Conservation (phyloP, 2,797 vertebrate species). For the Ciconia nigra region DNA sequence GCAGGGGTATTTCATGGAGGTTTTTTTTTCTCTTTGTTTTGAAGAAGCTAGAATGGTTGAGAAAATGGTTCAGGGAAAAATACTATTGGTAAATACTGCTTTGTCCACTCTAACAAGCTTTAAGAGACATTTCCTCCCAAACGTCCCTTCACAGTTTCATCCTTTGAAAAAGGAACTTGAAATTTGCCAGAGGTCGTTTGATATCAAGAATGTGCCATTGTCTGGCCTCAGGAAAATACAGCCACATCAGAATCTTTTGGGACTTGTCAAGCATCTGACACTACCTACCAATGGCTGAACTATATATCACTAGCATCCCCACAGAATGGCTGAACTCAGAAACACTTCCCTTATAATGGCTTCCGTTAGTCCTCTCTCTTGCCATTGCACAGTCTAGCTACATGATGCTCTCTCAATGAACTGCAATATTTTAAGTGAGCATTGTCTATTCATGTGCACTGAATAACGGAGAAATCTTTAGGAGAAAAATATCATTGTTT, state of each 20-base stretch:
- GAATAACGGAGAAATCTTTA: not conserved
- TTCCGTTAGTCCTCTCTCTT: not conserved
- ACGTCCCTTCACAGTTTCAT: not conserved
- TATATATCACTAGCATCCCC: fast-evolving
- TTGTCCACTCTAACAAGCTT: not conserved
- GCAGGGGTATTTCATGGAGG: not conserved
- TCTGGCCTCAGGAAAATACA: not conserved
- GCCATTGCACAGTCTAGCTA: not conserved
- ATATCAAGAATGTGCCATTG: not conserved
- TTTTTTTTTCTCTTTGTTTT: not conserved
- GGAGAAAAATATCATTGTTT: not conserved
- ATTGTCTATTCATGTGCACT: not conserved
- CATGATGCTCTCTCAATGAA: not conserved
- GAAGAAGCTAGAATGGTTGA: not conserved
- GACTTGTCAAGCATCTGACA: not conserved
- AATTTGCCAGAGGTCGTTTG: not conserved
- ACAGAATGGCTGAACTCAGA: not conserved
- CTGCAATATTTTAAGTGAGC: not conserved
- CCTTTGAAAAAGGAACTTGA: not conserved
- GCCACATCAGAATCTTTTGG: not conserved
- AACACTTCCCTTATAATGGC: not conserved
- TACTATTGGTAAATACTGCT: not conserved
- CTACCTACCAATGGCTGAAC: not conserved
- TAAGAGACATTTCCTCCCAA: not conserved
- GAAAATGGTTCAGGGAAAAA: not conserved